Conservation (phyloP, 2,113 vertebrate genomes). For the Grantiella picta region DNA sequence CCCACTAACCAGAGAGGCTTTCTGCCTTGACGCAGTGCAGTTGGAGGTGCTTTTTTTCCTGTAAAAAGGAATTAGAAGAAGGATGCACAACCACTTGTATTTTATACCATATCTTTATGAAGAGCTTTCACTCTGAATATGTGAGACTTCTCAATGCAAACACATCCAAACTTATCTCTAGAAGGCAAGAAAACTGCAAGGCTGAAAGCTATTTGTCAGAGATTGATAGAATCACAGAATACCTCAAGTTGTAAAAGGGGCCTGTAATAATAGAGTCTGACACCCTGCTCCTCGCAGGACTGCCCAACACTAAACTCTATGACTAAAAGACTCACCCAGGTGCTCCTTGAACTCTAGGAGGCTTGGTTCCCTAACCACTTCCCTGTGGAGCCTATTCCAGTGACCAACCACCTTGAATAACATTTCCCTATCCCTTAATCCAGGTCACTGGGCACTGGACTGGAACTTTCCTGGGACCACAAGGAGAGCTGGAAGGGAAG, state of each 20-base stretch:
- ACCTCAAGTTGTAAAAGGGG: background rate
- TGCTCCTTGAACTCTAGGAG: background rate
- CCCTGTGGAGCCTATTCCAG: background rate
- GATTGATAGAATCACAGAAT: background rate
- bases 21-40: background rate
- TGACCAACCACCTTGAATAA: fast-evolving
- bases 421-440: background rate
- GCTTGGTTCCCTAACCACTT: background rate
- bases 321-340: background rate
- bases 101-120: background rate
- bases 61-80: background rate
- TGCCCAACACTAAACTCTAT: background rate
- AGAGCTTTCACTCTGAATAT: background rate
- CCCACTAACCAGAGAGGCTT: background rate
- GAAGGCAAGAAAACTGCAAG: background rate
- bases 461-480: background rate
- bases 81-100: background rate
- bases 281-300: background rate
- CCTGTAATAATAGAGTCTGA: fast-evolving
- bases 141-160: background rate
- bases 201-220: background rate
- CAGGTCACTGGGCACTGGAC: background rate
- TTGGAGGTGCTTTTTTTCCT: background rate
- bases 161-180: background rate
- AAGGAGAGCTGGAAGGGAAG: background rate